These are phyloP conservation scores for Hyles vespertilio DNA, from an alignment of 1,140 invertebrate species.

Conservation along the genomic window DNA sequence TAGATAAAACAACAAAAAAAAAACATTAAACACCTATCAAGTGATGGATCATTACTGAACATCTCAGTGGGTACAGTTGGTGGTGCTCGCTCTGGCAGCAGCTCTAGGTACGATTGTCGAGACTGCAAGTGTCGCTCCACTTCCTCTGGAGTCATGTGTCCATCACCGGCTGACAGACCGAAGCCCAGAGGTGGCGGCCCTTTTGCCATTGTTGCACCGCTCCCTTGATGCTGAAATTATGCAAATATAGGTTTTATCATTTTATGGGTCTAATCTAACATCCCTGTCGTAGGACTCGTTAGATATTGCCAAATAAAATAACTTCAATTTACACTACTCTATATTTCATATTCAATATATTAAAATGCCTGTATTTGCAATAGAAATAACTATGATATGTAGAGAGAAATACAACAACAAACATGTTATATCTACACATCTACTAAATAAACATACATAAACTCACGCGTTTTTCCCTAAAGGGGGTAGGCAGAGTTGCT, in stretches of 20 bases:
- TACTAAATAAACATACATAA: too few relatives aligned
- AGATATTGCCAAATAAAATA: too few relatives aligned
- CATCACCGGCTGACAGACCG: constrained; percentile 80
- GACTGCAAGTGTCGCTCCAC: constrained; percentile 93
- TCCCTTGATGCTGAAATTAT: constrained; percentile 49
- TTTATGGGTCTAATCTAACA: too few relatives aligned
- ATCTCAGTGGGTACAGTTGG: constrained; percentile 93
- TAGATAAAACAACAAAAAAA: background rate
- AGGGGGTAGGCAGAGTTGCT: too few relatives aligned
- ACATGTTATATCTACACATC: too few relatives aligned
- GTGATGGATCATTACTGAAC: constrained; percentile 93
- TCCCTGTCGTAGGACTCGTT: too few relatives aligned
- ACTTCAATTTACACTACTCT: too few relatives aligned
- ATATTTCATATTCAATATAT: too few relatives aligned
- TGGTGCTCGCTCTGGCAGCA: constrained; percentile 89
- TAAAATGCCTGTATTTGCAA: too few relatives aligned
- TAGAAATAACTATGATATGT: too few relatives aligned
- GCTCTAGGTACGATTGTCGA: constrained; percentile 86
- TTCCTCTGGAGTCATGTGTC: constrained; percentile 93
- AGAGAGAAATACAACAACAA: too few relatives aligned
- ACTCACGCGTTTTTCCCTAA: too few relatives aligned
- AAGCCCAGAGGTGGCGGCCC: constrained; percentile 58
- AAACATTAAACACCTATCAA: constrained; percentile 80
- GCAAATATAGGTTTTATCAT: background rate
- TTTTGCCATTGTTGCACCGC: constrained; percentile 45